Evolutionary conservation across 2,888 invertebrate species (phyloP), one percentile per base, ranked within the genome.

Genomic region (Athripsodes cinereus): DNA sequence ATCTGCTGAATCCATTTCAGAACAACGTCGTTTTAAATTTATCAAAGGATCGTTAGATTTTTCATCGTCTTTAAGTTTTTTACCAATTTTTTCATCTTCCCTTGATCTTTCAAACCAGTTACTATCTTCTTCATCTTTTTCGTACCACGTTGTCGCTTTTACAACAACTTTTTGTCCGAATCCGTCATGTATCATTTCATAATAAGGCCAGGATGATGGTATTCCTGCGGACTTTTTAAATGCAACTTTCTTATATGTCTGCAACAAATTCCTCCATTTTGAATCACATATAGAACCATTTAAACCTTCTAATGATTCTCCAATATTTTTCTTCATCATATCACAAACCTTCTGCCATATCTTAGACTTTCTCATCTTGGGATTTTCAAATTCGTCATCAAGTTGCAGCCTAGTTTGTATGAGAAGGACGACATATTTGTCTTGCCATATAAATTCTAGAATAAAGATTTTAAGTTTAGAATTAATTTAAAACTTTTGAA

Each of bases 361-460:
- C 13, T 22, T 46, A 5, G 22, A 21, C n/a, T 53, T 53, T 22
- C 46, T 53, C 34, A 18, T 46, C 22, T 40, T 53, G 13, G 53
- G 53, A 22, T 53, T 53, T 46, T 44, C 44, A 53, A 53, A 53
- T 18, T 53, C 53, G 3, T 53, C 46, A 22, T 53, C 53, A 11
- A 53, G 8, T 8, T 53, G 16, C 16, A 53, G 22, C 16, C 53
- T 44, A 6, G 46, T 44, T 6, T 35, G 5, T 16, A 53, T 53
- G n/a, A 53, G 20, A 22, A 44, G 10, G 18, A 16, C 22, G 3
- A 53, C 46, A 46, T 53, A 53, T 16, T 46, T 44, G 16, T 53
- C 53, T 21, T 53, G 44, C 53, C 53, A 53, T 19, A 53, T 44
- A 16, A 53, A 53, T 16, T 46, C 53, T 53, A n/a, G 2, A 53